phyloP scores from a whole-genome alignment of 2,113 vertebrate species.

The Condylura cristata region DNA sequence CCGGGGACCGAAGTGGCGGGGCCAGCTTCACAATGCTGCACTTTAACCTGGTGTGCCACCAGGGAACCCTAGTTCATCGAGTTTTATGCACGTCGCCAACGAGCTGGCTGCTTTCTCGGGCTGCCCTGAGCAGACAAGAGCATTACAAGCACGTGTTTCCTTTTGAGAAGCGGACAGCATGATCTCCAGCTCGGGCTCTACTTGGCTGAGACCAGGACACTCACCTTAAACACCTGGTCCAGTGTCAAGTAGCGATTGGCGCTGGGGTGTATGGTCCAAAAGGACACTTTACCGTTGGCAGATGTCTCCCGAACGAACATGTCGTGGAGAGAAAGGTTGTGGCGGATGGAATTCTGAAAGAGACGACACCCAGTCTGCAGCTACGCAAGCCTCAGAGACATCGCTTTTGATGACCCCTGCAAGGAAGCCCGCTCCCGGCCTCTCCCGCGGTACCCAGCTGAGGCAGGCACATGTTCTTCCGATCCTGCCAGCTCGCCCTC shows the following conservation, averaged over 20 bases:
- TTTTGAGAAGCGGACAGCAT: not conserved
- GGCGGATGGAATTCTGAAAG: conserved; percentile 96
- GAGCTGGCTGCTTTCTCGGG: not conserved
- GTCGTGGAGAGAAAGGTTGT: conserved; percentile 97
- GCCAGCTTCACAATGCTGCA: too few relatives aligned
- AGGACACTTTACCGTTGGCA: conserved; percentile 92
- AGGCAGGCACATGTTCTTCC: not conserved
- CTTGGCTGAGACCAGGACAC: not conserved
- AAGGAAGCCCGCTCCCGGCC: not conserved
- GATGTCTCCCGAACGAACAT: conserved; percentile 95
- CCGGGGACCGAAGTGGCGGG: too few relatives aligned
- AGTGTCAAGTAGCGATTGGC: conserved; percentile 94
- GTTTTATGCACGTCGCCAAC: not conserved
- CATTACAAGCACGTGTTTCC: not conserved
- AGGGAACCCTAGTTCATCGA: not conserved
- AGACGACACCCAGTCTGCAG: not conserved
- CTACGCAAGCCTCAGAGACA: not conserved
- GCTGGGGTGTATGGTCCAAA: conserved; percentile 97
- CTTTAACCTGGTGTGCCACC: too few relatives aligned
- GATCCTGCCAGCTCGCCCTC: not conserved
- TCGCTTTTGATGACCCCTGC: not conserved
- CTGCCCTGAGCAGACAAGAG: not conserved
- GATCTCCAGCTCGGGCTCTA: not conserved
- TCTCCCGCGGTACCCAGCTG: not conserved
- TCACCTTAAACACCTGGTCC: conserved; percentile 96